A percentile compares a stretch with the other conserved stretches of the same genome.
Conservation (phyloP, 2,113 vertebrate genomes). For the Salvelinus alpinus region DNA sequence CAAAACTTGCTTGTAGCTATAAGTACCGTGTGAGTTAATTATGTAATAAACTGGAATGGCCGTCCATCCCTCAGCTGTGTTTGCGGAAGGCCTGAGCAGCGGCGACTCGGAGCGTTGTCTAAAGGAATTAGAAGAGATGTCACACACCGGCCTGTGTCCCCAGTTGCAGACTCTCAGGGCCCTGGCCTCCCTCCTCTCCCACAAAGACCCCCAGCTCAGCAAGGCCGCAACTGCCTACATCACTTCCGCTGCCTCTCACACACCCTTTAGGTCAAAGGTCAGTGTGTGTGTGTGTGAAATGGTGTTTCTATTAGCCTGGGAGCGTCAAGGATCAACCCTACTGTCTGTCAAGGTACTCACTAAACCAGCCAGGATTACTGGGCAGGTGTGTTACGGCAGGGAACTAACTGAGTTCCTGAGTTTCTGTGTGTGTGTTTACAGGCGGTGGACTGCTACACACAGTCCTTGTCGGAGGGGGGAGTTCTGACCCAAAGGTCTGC, state of each 20-base stretch:
- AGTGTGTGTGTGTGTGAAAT: constrained; percentile 33
- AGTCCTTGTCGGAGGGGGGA: constrained; percentile 84
- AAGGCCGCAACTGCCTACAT: constrained; percentile 80
- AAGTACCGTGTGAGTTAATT: not conserved
- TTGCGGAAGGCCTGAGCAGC: constrained; percentile 77
- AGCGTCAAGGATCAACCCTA: not conserved
- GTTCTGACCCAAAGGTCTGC: constrained; percentile 85
- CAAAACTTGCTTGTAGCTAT: not conserved
- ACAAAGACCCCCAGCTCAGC: constrained; percentile 76
- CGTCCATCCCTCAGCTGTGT: constrained; percentile 66
- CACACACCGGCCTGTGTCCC: constrained; percentile 75
- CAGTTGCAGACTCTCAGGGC: constrained; percentile 78
- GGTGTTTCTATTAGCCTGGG: not conserved
- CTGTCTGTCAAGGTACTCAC: not conserved
- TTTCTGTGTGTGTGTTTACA: constrained; percentile 54
- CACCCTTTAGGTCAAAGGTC: constrained; percentile 89
- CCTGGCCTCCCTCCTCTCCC: constrained; percentile 83
- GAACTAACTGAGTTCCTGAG: too few relatives aligned
- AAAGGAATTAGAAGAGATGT: constrained; percentile 74
- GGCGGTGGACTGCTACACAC: constrained; percentile 90
- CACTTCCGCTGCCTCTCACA: constrained; percentile 74
- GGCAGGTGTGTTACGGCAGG: not conserved
- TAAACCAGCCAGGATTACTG: not conserved
- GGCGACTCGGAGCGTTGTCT: constrained; percentile 71
- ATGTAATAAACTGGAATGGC: too few relatives aligned